Evolutionary conservation across 1,140 invertebrate species (phyloP), one percentile per base, ranked within the genome.

Genomic region (Aphis craccivora): DNA sequence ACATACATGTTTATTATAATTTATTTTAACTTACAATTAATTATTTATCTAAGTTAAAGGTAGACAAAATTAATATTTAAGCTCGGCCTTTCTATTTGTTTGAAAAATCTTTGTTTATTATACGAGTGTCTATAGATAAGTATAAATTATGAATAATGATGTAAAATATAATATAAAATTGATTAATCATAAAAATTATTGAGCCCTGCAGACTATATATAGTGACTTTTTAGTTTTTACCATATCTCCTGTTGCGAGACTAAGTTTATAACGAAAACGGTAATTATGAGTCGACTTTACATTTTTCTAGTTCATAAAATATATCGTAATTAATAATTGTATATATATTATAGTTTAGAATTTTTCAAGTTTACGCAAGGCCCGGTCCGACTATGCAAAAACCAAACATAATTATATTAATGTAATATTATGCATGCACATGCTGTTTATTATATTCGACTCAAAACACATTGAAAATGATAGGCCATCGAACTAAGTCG

Each of bases 291-390:
- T 14, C 60, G 5, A 76, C n/a, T 76, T 76, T 18, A 76, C 3
- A n/a, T 76, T 76, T 76, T 76, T 35, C n/a, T 4, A 4, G 30
- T n/a, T 18, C n/a, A 76, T 51, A 51, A 51, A 51, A 51, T 18
- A 51, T 76, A 76, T n/a, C 60, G 60, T 76, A n/a, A 76, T 67
- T 67, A 67, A 18, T 67, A 67, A 67, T 76, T 76, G n/a, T n/a
- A 76, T 76, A 76, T 14, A 18, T n/a, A 76, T 76, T 76, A n/a
- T 18, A 18, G 60, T 76, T 43, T 30, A 6, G 7, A 87, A 48
- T 87, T 87, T 87, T 45, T 43, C 84, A 45, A 30, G 43, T 35
- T 51, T 45, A 22, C 35, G 43, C 1, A 87, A 87, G 43, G 18
- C 14, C n/a, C n/a, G 40, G 37, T 3, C 2, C 23, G 40, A 84